Base-by-base conservation (phyloP, 1,140 invertebrate genomes). In the Phymorhynchus buccinoides region DNA sequence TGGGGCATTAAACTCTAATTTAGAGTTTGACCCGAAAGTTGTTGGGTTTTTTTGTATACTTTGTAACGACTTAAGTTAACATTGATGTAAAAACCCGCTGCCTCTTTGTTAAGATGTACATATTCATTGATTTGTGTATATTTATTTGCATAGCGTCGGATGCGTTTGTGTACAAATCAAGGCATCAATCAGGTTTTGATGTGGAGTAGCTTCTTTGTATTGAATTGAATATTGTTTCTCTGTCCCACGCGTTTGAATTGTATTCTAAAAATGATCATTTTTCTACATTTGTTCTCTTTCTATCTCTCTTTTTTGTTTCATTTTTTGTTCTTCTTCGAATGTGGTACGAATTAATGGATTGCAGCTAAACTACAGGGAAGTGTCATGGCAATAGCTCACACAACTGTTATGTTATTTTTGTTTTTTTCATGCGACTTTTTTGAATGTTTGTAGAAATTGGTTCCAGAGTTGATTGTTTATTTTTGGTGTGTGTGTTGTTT, bases 121-220 rank as follows among this genome's bases (percentile, higher is more conserved):
- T 62, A 62, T 62, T 62, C 56, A 62, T 27, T 62, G 22, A 62
- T 62, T 62, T 62, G n/a, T 62, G 56, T 62, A 62, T 62, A 62
- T 62, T 62, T 62, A 62, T 62, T 62, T 62, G 22, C 56, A 62
- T 62, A 62, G 56, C 56, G n/a, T 62, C n/a, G 12, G n/a, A 62
- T 27, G n/a, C 22, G 22, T 62, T 2, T 18, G 22, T 62, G 56
- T 62, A n/a, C n/a, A 62, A 62, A 22, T 22, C 14, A 4, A 62
- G 56, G 22, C 12, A n/a, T 48, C 6, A 9, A 18, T 22, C n/a
- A 62, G 22, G 12, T 27, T 62, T 62, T 62, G 56, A 14, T 62
- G 56, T 62, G 22, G 56, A 27, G 56, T 62, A 62, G 56, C n/a
- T 62, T 62, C 18, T 62, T 12, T 62, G 4, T 27, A 27, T n/a